A percentile compares a stretch with the other conserved stretches of the same genome.
phyloP scores from a whole-genome alignment of 1,140 invertebrate genomes.

The Leptestheria dahalacensis region DNA sequence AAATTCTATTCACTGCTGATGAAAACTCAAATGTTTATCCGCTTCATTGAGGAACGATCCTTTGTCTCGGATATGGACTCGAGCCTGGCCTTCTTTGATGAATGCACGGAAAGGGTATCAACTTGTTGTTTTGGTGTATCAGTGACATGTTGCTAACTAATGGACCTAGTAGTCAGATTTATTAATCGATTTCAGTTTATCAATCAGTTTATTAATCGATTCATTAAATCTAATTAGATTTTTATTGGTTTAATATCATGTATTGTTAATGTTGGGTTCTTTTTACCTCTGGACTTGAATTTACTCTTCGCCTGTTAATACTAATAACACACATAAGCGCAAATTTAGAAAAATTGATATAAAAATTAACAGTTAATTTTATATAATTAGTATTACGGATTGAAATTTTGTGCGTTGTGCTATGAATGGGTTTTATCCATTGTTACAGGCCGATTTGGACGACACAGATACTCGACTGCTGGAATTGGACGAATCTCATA shows the following conservation, averaged over 20 bases:
- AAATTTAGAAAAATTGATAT: no score
- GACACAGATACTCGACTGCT: constrained; percentile 44
- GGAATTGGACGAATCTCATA: constrained; percentile 53
- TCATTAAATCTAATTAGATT: constrained; percentile 4
- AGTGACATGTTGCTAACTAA: not conserved
- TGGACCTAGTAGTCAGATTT: not conserved
- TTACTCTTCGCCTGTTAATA: no score
- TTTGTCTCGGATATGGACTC: constrained; percentile 93
- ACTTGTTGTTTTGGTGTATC: not conserved
- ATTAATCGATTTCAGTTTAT: not conserved
- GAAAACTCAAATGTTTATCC: constrained; percentile 92
- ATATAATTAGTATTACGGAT: no score
- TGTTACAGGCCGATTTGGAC: constrained; percentile 31
- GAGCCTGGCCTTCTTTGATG: constrained; percentile 91
- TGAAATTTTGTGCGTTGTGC: no score
- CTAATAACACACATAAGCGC: no score
- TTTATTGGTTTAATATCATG: no score
- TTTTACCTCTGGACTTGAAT: no score
- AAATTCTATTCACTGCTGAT: constrained; percentile 81
- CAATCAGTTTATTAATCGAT: not conserved
- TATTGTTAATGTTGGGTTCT: no score
- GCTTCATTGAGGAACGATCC: constrained; percentile 96
- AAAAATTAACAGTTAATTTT: no score
- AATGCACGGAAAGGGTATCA: constrained; percentile 63
- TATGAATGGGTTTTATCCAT: constrained; percentile 14